Conservation (phyloP, 2,113 vertebrate species). For the Cinclus mexicanus region DNA sequence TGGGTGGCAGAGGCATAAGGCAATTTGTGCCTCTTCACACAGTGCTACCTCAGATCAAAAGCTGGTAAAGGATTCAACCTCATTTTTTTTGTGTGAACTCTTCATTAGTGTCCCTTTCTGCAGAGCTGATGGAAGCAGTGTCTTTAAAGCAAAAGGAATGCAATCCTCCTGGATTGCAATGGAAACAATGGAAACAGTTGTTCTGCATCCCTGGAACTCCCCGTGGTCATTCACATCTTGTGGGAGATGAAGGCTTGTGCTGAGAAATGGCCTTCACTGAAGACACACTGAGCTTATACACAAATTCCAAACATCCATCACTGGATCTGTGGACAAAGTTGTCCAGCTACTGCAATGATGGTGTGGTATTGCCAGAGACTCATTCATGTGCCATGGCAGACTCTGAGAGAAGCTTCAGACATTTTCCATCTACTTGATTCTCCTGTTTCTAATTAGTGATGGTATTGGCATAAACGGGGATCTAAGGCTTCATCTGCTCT, state of each 20-base stretch:
- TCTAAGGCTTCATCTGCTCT: constrained; percentile 11
- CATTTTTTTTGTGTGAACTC: not conserved
- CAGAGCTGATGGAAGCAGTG: not conserved
- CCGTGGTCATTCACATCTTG: not conserved
- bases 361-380: not conserved
- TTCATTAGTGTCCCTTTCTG: not conserved
- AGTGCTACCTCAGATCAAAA: not conserved
- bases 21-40: not conserved
- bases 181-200: not conserved
- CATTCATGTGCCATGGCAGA: not conserved
- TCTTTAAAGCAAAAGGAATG: not conserved
- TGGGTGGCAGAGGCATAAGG: not conserved
- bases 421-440: not conserved
- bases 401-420: not conserved
- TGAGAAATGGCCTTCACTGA: not conserved
- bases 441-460: constrained; percentile 33
- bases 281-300: not conserved
- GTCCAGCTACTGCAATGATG: not conserved
- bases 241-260: not conserved
- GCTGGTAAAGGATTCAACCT: not conserved
- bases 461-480: not conserved
- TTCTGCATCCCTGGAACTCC: not conserved
- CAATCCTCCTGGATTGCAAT: not conserved
- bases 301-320: not conserved
- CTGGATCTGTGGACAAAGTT: not conserved